Conservation (phyloP, 2,888 invertebrate genomes). For the Drosophila formosana region DNA sequence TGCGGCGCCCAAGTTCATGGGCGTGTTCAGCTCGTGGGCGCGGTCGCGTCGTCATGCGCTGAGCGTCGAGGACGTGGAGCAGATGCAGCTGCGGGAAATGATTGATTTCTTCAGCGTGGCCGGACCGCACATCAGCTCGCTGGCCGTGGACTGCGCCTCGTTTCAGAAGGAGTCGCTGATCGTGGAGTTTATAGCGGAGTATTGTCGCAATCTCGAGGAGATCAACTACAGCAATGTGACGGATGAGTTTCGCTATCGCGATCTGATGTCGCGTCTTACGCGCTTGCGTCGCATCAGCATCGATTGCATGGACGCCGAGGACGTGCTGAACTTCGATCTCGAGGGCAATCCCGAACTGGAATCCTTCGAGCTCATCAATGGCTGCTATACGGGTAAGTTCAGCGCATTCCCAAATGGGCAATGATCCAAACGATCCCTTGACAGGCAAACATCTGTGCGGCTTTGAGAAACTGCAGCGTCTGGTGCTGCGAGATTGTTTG, state of each 20-base stretch:
- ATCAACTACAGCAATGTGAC: slow-evolving; percentile 61
- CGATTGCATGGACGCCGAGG: slow-evolving; percentile 67
- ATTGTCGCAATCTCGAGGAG: slow-evolving; percentile 60
- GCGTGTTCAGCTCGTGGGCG: slow-evolving; percentile 57
- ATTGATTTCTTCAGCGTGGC: slow-evolving; percentile 65
- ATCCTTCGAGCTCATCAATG: slow-evolving; percentile 61
- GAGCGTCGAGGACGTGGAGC: slow-evolving; percentile 55
- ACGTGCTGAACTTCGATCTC: slow-evolving; percentile 61
- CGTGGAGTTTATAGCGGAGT: slow-evolving; percentile 65
- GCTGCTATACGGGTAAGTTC: slow-evolving; percentile 66
- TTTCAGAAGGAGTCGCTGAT: slow-evolving; percentile 65
- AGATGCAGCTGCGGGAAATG: slow-evolving; percentile 59
- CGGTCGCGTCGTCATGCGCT: slow-evolving; percentile 29
- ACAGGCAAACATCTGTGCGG: slow-evolving; percentile 64
- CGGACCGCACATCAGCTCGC: slow-evolving; percentile 47
- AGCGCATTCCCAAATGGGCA: background rate
- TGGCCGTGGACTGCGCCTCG: slow-evolving; percentile 50
- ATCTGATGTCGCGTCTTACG: slow-evolving; percentile 46
- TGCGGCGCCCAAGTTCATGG: slow-evolving; percentile 47
- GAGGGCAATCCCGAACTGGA: slow-evolving; percentile 52
- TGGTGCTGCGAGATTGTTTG: slow-evolving; percentile 64
- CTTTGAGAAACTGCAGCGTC: slow-evolving; percentile 50
- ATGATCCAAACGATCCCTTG: background rate
- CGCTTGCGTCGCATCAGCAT: slow-evolving; percentile 49
- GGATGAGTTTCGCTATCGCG: slow-evolving; percentile 61